Conservation (phyloP, 2,888 invertebrate species). For the Geotrupes spiniger region DNA sequence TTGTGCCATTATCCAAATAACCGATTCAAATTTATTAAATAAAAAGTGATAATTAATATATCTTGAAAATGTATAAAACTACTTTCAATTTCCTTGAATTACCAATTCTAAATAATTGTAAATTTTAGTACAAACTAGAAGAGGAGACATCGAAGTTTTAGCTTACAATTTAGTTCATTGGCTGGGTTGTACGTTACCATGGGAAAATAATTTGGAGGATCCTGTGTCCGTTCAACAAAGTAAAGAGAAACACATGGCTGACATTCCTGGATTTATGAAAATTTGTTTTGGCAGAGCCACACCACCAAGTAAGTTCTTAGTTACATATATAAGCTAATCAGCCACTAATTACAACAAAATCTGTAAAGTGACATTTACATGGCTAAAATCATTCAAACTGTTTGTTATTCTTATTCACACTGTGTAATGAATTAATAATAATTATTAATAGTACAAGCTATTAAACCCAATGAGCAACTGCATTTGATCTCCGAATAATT, state of each 20-base stretch:
- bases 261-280: conserved; percentile 50
- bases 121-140: conserved; percentile 68
- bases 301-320: conserved; percentile 48
- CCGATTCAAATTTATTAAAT: too few relatives aligned
- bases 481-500: too few relatives aligned
- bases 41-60: too few relatives aligned
- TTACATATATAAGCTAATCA: conserved; percentile 27
- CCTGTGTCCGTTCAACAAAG: conserved; percentile 63
- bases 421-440: too few relatives aligned
- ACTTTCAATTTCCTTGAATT: too few relatives aligned
- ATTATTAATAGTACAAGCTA: too few relatives aligned
- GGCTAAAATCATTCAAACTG: too few relatives aligned
- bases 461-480: too few relatives aligned
- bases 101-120: conserved; percentile 5
- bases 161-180: conserved; percentile 93
- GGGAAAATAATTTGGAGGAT: conserved; percentile 68
- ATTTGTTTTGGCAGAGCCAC: conserved; percentile 45
- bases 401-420: conserved; percentile 10
- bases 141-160: conserved; percentile 92
- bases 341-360: conserved; percentile 26
- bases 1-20: too few relatives aligned
- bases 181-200: conserved; percentile 80
- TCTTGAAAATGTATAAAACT: too few relatives aligned
- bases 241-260: conserved; percentile 67
- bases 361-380: too few relatives aligned